Base-by-base conservation (phyloP, 2,113 vertebrate species). In the Oreochromis spilurus region DNA sequence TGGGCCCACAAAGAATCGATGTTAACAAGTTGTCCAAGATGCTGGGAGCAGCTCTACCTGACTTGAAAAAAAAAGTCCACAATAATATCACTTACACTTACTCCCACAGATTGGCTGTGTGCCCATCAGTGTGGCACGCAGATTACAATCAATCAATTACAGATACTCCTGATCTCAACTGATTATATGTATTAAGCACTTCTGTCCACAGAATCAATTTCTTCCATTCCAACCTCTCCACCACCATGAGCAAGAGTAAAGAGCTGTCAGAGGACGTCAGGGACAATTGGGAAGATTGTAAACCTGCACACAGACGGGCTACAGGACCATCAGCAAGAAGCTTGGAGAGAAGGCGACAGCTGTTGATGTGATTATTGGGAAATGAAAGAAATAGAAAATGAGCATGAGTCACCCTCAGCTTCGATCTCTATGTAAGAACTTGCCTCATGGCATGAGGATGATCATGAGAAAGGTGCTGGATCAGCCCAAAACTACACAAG, bases 331-430 rank as follows among this genome's bases (percentile, higher is more conserved):
- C 11, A 67, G 34, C 62, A 40, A 3, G 19, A 67, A 21, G 34
- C 6, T 13, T 67, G 62, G 62, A 21, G 19, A 67, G 34, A 40
- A 67, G 62, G 19, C 6, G 0, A 21, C 0, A 67, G 31, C 19
- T 40, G 6, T 40, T 67, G 19, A 40, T 40, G 34, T 67, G 62
- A 2, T 40, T 67, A 21, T 67, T 67, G 34, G 3, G 4, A 21
- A 21, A 67, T 67, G 6, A 21, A 67, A 67, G 34, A 21, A 38
- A 67, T 40, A 67, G 17, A 65, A 65, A 65, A 65, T 65, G 19
- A 13, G 19, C 3, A 40, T 8, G 19, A 5, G 6, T 8, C 19
- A 5, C 62, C 0, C 11, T 14, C 34, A 40, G 34, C 34, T 40
- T 67, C 2, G 3, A 67, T n/a, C 34, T 65, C 11, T 38, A 65